Conservation (phyloP, 1,140 invertebrate genomes). For the Sycobia sp. region DNA sequence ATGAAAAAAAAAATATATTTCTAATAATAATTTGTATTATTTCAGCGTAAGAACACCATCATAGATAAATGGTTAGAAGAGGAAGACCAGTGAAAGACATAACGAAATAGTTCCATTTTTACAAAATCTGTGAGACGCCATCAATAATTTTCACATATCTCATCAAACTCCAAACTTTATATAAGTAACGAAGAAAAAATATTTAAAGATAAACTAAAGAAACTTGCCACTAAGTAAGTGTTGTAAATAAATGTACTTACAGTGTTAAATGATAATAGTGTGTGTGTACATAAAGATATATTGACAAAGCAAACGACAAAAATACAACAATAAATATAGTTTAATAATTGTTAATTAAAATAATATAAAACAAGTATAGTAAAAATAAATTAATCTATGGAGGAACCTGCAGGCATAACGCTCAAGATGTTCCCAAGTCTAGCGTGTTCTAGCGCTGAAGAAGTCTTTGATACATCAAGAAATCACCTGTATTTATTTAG, state of each 20-base stretch:
- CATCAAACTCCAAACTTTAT: neutral
- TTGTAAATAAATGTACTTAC: slow-evolving; percentile 64
- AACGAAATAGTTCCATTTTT: slow-evolving; percentile 14
- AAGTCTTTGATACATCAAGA: slow-evolving; percentile 18
- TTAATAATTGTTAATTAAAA: slow-evolving; percentile 29
- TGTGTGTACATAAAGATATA: slow-evolving; percentile 55
- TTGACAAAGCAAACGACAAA: slow-evolving; percentile 15
- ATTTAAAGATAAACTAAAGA: slow-evolving; percentile 45
- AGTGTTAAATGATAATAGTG: slow-evolving; percentile 60
- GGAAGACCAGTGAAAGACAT: slow-evolving; percentile 35
- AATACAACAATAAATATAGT: slow-evolving; percentile 16
- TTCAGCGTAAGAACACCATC: slow-evolving; percentile 54
- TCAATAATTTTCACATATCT: neutral
- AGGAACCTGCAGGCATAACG: neutral
- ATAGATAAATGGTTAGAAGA: slow-evolving; percentile 55
- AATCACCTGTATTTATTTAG: slow-evolving; percentile 24
- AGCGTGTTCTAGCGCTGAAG: slow-evolving; percentile 20
- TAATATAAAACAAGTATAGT: slow-evolving; percentile 9
- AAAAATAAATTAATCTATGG: neutral
- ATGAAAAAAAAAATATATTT: too few species aligned
- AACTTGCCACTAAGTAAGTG: slow-evolving; percentile 58
- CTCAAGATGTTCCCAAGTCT: slow-evolving; percentile 7
- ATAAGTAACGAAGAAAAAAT: slow-evolving; percentile 25
- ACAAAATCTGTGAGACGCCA: neutral
- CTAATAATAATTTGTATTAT: slow-evolving; percentile 37